These are phyloP conservation scores for Odocoileus virginianus DNA, from an alignment of 2,113 vertebrate species.

Conservation along the genomic window DNA sequence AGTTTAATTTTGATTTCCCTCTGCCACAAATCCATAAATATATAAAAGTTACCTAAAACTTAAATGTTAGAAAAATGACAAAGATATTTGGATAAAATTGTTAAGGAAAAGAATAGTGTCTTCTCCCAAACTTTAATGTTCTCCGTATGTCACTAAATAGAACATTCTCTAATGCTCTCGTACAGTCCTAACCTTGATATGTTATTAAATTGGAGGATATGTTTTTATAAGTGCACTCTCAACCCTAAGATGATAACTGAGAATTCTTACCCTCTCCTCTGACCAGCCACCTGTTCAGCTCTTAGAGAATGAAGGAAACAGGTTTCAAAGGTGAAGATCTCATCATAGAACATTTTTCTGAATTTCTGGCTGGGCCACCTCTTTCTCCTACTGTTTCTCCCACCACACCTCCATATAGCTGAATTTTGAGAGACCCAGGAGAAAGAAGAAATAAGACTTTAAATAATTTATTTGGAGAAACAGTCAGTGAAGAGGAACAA, in stretches of 20 bases:
- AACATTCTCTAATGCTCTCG: not conserved
- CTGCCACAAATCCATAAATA: not conserved
- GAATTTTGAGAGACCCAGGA: conserved; percentile 92
- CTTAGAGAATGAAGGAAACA: not conserved
- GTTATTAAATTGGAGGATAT: not conserved
- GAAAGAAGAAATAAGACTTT: conserved; percentile 92
- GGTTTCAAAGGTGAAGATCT: not conserved
- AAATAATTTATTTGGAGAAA: conserved; percentile 99
- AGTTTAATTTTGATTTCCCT: not conserved
- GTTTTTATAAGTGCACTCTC: not conserved
- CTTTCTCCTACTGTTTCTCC: conserved; percentile 48
- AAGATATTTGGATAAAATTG: not conserved
- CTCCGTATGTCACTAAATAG: not conserved
- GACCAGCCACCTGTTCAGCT: not conserved
- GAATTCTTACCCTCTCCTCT: too few relatives aligned
- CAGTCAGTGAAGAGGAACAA: conserved; percentile 99
- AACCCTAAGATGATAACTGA: not conserved
- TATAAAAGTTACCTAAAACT: not conserved
- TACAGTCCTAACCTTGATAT: too few relatives aligned
- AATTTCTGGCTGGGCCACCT: conserved; percentile 58
- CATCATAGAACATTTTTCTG: conserved; percentile 16
- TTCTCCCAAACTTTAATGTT: not conserved
- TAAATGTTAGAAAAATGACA: not conserved
- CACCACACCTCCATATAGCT: conserved; percentile 76
- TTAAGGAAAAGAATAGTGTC: not conserved